phyloP scores from a whole-genome alignment of 2,113 vertebrate species.

The Marmota flaviventris region DNA sequence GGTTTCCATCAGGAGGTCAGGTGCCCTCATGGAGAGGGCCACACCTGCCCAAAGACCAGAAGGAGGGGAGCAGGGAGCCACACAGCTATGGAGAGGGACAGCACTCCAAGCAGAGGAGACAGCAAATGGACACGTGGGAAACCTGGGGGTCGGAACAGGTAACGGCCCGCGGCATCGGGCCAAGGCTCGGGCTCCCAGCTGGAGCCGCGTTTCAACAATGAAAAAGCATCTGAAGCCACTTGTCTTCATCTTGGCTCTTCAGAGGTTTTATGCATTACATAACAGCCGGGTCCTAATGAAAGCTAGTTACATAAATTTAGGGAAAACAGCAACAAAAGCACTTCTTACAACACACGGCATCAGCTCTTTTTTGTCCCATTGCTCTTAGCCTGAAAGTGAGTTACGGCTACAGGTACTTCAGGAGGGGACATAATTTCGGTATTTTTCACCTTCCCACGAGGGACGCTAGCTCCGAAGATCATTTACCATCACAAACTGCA shows the following conservation, averaged over 20 bases:
- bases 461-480: slow-evolving; percentile 21
- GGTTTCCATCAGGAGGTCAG: not conserved
- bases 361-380: slow-evolving; percentile 54
- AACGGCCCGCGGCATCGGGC: not conserved
- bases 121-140: not conserved
- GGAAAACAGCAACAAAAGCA: slow-evolving; percentile 74
- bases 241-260: slow-evolving; percentile 50
- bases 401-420: slow-evolving; percentile 39
- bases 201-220: not conserved
- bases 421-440: slow-evolving; percentile 25
- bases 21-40: too few relatives aligned
- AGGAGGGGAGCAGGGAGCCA: not conserved
- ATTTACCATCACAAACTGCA: slow-evolving; percentile 25
- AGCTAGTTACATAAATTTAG: slow-evolving; percentile 77
- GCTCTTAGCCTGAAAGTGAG: slow-evolving; percentile 57
- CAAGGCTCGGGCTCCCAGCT: slow-evolving; percentile 8
- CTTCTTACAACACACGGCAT: slow-evolving; percentile 62
- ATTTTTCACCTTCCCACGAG: slow-evolving; percentile 33
- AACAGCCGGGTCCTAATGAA: slow-evolving; percentile 65
- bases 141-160: not conserved
- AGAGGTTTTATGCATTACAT: slow-evolving; percentile 55
- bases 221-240: slow-evolving; percentile 41
- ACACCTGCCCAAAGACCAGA: not conserved
- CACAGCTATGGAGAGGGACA: not conserved
- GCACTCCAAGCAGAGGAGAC: not conserved